These are phyloP conservation scores for Leptopilina clavipes DNA, from an alignment of 1,140 invertebrate species.

Conservation along the genomic window DNA sequence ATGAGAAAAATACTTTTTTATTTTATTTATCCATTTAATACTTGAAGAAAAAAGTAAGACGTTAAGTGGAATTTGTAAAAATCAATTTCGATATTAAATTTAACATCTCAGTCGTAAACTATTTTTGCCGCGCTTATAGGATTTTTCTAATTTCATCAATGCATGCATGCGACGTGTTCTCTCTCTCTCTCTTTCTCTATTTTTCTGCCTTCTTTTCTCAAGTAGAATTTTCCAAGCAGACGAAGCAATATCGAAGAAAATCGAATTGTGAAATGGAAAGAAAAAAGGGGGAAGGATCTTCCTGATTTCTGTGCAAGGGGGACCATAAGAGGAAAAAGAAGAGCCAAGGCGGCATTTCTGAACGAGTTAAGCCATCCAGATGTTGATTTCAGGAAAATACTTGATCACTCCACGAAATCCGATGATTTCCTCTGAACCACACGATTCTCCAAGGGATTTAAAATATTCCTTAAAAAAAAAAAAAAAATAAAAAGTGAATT, in stretches of 20 bases:
- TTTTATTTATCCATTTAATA: too few relatives aligned
- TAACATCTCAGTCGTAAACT: slow-evolving; percentile 24
- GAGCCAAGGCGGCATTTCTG: slow-evolving; percentile 58
- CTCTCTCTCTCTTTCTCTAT: background rate
- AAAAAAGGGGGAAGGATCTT: slow-evolving; percentile 55
- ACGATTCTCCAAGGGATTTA: background rate
- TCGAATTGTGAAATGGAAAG: slow-evolving; percentile 69
- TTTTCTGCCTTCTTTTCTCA: slow-evolving; percentile 36
- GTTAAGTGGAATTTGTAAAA: background rate
- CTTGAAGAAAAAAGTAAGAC: too few relatives aligned
- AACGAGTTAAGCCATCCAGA: slow-evolving; percentile 64
- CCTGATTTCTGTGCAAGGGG: slow-evolving; percentile 38
- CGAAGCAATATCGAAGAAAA: slow-evolving; percentile 67
- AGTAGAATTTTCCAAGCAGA: slow-evolving; percentile 64
- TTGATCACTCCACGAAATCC: background rate
- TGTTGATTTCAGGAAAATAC: slow-evolving; percentile 14
- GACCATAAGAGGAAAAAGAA: slow-evolving; percentile 28
- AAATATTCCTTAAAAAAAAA: background rate
- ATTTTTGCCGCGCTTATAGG: background rate
- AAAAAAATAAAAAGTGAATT: background rate
- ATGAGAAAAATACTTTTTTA: too few relatives aligned
- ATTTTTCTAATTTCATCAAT: slow-evolving; percentile 25
- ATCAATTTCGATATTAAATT: background rate
- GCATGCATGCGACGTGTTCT: slow-evolving; percentile 7
- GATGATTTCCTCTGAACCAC: background rate